Evolutionary conservation across 1,140 invertebrate genomes (phyloP).

Genomic region (Bombyx mori): ASM3026992v2 NC_085118.1:16492501-16493000

Average conservation of each 20-base stretch:
- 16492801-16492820: conserved; percentile 71
- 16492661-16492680: conserved; percentile 65
- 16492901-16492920: conserved; percentile 31
- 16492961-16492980: conserved; percentile 20
- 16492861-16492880: conserved; percentile 59
- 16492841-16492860: conserved; percentile 44
- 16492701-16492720: conserved; percentile 45
- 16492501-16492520: too few relatives aligned
- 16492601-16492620: too few relatives aligned
- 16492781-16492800: conserved; percentile 69
- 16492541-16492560: conserved; percentile 10
- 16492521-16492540: background rate
- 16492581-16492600: too few relatives aligned
- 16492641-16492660: conserved; percentile 41
- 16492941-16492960: conserved; percentile 35
- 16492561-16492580: background rate
- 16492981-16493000: conserved; percentile 38
- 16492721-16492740: conserved; percentile 66
- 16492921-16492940: conserved; percentile 58
- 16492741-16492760: conserved; percentile 51
- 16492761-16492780: conserved; percentile 45
- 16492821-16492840: conserved; percentile 69
- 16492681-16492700: conserved; percentile 64
- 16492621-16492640: conserved; percentile 23
- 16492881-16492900: conserved; percentile 61